Conservation (phyloP, 1,140 invertebrate species). For the Eriocheir sinensis region DNA sequence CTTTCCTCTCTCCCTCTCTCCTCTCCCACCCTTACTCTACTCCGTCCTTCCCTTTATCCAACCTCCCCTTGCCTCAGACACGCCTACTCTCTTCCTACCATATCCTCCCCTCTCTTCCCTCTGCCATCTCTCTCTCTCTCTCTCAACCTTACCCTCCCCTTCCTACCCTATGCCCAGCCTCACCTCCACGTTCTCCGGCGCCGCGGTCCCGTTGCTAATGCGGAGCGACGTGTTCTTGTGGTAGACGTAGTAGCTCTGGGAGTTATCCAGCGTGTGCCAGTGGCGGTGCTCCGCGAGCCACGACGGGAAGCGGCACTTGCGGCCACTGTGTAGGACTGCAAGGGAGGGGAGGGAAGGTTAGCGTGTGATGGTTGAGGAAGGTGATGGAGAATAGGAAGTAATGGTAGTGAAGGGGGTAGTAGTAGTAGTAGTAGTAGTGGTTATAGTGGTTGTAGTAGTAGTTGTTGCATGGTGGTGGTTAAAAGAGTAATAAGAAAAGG, state of each 20-base stretch:
- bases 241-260: slow-evolving; percentile 84
- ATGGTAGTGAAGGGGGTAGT: neutral
- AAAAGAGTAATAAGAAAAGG: neutral
- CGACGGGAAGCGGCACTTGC: slow-evolving; percentile 87
- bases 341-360: neutral
- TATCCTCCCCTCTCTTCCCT: too few relatives aligned
- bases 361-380: too few relatives aligned
- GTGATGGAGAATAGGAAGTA: neutral
- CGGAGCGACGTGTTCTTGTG: slow-evolving; percentile 76
- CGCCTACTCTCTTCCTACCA: too few relatives aligned
- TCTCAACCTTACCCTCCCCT: too few relatives aligned
- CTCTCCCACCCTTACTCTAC: too few relatives aligned
- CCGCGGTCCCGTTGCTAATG: slow-evolving; percentile 76
- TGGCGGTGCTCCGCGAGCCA: slow-evolving; percentile 90
- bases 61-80: too few relatives aligned
- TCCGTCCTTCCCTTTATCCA: too few relatives aligned
- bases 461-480: neutral
- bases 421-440: neutral
- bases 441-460: neutral
- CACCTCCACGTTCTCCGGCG: slow-evolving; percentile 75
- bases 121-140: neutral
- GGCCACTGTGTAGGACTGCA: slow-evolving; percentile 66
- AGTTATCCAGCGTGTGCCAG: slow-evolving; percentile 90
- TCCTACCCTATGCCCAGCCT: too few relatives aligned
- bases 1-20: too few relatives aligned